A percentile compares a stretch with the other conserved stretches of the same genome.
phyloP scores from a whole-genome alignment of 2,888 invertebrate species.

The Chloromyia formosa region DNA sequence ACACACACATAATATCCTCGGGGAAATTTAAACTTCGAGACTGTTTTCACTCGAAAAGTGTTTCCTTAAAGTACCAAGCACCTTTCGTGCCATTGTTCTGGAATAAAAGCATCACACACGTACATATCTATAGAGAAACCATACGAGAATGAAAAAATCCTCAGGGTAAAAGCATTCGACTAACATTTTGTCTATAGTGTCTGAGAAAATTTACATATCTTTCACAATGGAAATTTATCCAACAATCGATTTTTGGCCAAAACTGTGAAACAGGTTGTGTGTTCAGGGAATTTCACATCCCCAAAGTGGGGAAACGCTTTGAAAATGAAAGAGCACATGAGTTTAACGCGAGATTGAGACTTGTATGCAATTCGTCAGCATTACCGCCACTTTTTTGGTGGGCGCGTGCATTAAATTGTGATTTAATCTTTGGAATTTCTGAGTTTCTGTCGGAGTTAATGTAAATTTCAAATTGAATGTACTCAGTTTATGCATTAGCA shows the following conservation, averaged over 20 bases:
- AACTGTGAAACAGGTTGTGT: conserved; percentile 22
- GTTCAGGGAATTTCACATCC: conserved; percentile 26
- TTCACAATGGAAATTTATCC: conserved; percentile 27
- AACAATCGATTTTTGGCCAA: conserved; percentile 36
- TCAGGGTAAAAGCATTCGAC: conserved; percentile 37
- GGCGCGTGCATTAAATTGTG: too few relatives aligned
- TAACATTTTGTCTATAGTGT: conserved; percentile 40
- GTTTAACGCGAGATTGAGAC: neutral
- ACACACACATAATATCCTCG: conserved; percentile 24
- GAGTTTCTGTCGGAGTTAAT: too few relatives aligned
- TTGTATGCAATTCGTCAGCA: neutral
- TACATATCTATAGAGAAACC: too few relatives aligned
- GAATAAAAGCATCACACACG: neutral
- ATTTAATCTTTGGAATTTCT: too few relatives aligned
- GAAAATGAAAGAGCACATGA: conserved; percentile 8
- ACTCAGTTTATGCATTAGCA: too few relatives aligned
- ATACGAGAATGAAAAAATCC: conserved; percentile 36
- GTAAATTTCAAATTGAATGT: too few relatives aligned
- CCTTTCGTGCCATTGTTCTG: conserved; percentile 26
- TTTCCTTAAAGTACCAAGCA: conserved; percentile 38
- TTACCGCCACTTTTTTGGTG: too few relatives aligned
- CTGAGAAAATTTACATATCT: conserved; percentile 39
- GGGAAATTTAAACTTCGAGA: conserved; percentile 40
- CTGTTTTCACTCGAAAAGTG: conserved; percentile 32
- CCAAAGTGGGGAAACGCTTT: conserved; percentile 8